Evolutionary conservation across 1,140 invertebrate species (phyloP).

Genomic region (Drosophila simulans): DNA sequence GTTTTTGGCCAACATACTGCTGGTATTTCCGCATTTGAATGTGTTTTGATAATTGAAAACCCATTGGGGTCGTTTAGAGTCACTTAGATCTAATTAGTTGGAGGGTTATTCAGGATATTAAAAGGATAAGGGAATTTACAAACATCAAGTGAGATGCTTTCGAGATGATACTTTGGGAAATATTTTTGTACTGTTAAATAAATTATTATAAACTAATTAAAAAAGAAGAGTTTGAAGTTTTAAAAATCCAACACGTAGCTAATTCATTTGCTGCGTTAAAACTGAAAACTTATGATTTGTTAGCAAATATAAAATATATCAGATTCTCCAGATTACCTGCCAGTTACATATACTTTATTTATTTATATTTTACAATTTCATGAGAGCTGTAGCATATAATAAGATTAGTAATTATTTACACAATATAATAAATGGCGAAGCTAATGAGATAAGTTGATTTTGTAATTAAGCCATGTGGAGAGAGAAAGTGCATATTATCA

Average conservation of each 20-base stretch:
- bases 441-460: neutral
- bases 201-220: no score
- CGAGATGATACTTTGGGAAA: neutral
- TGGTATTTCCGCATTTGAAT: constrained; percentile 15
- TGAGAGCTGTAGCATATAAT: neutral
- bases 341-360: no score
- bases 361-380: no score
- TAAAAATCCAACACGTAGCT: neutral
- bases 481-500: neutral
- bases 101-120: neutral
- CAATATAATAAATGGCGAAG: neutral
- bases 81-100: constrained; percentile 27
- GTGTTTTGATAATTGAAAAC: constrained; percentile 34
- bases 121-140: neutral
- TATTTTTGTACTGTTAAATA: neutral
- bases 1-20: constrained; percentile 8
- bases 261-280: neutral
- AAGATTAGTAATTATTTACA: neutral
- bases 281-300: neutral
- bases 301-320: neutral
- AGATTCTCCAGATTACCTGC: neutral
- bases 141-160: neutral
- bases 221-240: neutral
- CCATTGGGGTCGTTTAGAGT: constrained; percentile 30
- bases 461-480: neutral